Evolutionary conservation across 2,113 vertebrate species (phyloP).

Genomic region (Eurypyga helias): DNA sequence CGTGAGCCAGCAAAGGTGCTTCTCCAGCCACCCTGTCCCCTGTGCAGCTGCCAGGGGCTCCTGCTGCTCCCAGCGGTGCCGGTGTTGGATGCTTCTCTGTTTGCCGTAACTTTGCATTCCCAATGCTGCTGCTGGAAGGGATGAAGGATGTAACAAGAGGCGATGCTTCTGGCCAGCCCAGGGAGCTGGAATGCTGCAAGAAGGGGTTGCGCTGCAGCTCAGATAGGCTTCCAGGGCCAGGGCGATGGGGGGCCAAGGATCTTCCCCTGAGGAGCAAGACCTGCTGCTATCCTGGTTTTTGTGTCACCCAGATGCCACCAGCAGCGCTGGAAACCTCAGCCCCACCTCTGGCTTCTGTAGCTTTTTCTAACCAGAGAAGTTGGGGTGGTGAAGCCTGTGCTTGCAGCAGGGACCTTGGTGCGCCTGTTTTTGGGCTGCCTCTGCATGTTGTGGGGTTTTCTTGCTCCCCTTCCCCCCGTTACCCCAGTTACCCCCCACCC

Average conservation of each 20-base stretch:
- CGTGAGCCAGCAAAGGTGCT: fast-evolving
- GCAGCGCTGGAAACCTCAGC: neutral
- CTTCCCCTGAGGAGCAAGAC: neutral
- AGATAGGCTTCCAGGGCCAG: too few species aligned
- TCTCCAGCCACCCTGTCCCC: neutral
- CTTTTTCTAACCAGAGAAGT: neutral
- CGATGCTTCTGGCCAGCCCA: neutral
- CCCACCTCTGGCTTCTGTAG: neutral
- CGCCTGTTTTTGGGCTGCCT: neutral
- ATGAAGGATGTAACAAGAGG: neutral
- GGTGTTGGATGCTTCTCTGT: neutral
- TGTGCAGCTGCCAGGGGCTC: fast-evolving
- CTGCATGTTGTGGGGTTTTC: neutral
- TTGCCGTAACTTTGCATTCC: neutral
- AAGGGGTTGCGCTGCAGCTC: neutral
- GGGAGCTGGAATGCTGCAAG: neutral
- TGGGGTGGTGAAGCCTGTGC: neutral
- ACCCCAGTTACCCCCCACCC: too few species aligned
- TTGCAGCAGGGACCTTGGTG: neutral
- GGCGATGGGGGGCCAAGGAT: neutral
- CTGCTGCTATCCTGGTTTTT: neutral
- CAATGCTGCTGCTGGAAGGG: neutral
- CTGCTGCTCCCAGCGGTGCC: neutral
- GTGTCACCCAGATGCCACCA: neutral
- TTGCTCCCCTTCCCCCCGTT: neutral